A percentile compares a stretch with the other conserved stretches of the same genome.
Conservation (phyloP, 2,113 vertebrate species). For the Engystomops pustulosus region DNA sequence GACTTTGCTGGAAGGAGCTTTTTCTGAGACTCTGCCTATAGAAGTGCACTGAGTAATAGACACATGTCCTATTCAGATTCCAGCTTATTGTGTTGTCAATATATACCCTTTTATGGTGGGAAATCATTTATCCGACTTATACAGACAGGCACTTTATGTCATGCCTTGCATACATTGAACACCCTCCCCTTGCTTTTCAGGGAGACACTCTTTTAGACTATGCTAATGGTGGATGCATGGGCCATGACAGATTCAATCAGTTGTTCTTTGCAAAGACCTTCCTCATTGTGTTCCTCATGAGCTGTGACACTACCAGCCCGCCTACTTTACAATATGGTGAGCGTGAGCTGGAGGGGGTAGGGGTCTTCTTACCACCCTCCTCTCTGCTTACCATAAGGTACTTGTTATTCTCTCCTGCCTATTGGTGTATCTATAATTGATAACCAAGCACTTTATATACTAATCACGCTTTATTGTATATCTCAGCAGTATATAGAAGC, state of each 20-base stretch:
- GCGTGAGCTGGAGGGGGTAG: neutral
- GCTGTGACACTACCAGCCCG: slow-evolving; percentile 24
- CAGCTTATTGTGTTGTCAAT: neutral
- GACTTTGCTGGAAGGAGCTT: neutral
- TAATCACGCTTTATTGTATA: too few relatives aligned
- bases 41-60: neutral
- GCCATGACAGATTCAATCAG: slow-evolving; percentile 27
- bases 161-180: neutral
- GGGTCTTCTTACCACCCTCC: neutral
- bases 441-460: too few relatives aligned
- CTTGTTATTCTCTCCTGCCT: neutral
- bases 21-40: neutral
- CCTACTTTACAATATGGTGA: slow-evolving; percentile 6
- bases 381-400: neutral
- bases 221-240: slow-evolving; percentile 5
- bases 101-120: neutral
- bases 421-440: too few relatives aligned
- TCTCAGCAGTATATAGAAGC: too few relatives aligned
- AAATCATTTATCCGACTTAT: neutral
- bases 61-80: too few relatives aligned
- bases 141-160: neutral
- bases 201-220: neutral
- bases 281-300: slow-evolving; percentile 11
- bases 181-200: neutral
- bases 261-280: neutral